Evolutionary conservation across 2,797 vertebrate genomes (phyloP).

Genomic region (Sparus aurata): DNA sequence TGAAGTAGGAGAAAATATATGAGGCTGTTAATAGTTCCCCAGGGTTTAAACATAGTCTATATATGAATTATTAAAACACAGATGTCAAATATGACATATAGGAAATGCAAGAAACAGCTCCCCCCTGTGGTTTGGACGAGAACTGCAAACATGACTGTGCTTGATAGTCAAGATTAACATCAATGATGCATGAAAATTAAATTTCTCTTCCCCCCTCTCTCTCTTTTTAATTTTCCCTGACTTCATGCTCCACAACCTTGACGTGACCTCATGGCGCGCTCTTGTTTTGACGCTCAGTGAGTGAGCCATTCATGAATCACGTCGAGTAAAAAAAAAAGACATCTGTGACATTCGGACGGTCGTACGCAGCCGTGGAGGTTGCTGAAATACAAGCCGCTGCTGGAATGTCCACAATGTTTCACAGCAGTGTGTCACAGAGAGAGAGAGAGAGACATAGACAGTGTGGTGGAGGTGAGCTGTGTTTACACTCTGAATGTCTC

Average conservation of each 20-base stretch:
- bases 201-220: not conserved
- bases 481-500: not conserved
- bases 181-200: not conserved
- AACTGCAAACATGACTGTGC: slow-evolving; percentile 45
- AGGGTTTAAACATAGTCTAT: not conserved
- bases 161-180: not conserved
- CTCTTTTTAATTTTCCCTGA: not conserved
- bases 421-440: slow-evolving; percentile 5
- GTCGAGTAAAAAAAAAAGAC: slow-evolving; percentile 48
- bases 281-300: slow-evolving; percentile 6
- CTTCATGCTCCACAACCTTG: not conserved
- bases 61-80: not conserved
- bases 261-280: not conserved
- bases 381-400: slow-evolving; percentile 66
- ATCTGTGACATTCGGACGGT: slow-evolving; percentile 50
- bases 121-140: slow-evolving; percentile 50
- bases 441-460: not conserved
- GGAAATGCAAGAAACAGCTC: slow-evolving; percentile 52
- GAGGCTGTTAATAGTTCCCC: not conserved
- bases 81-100: too few species aligned
- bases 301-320: slow-evolving; percentile 50
- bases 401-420: slow-evolving; percentile 49
- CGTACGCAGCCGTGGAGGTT: slow-evolving; percentile 48
- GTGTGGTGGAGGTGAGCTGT: not conserved
- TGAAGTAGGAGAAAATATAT: slow-evolving; percentile 6